Conservation (phyloP, 1,140 invertebrate species). For the Adelges cooleyi region DNA sequence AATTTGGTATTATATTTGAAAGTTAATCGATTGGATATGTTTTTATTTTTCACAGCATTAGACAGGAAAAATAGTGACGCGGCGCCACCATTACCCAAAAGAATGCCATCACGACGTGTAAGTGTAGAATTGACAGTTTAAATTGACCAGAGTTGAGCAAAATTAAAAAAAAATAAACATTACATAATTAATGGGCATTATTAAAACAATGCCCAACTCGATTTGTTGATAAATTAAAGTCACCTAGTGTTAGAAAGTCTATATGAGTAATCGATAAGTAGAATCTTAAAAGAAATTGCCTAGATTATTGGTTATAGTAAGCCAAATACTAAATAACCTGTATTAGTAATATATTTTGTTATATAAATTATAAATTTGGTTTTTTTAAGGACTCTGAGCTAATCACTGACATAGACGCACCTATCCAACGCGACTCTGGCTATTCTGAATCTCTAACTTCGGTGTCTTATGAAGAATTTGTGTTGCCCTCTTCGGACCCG, state of each 20-base stretch:
- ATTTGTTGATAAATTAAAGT: too few species aligned
- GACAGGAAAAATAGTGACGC: slow-evolving; percentile 37
- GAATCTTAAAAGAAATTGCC: too few species aligned
- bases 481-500: neutral
- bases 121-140: too few species aligned
- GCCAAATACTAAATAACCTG: neutral
- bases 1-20: too few species aligned
- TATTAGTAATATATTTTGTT: too few species aligned
- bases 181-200: too few species aligned
- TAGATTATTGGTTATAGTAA: neutral
- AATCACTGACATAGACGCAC: neutral
- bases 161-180: too few species aligned
- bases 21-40: too few species aligned
- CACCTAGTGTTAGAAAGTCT: too few species aligned
- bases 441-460: slow-evolving; percentile 23
- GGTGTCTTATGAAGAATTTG: slow-evolving; percentile 22
- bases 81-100: slow-evolving; percentile 48
- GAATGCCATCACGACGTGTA: slow-evolving; percentile 33
- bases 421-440: neutral
- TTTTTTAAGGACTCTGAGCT: slow-evolving; percentile 16
- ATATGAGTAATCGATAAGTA: too few species aligned
- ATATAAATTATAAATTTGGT: neutral
- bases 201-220: too few species aligned
- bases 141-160: too few species aligned
- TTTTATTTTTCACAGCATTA: neutral